Percentiles rank a stretch among this genome's conserved stretches.
Evolutionary conservation across 2,797 vertebrate genomes (phyloP).

Genomic region (Myiotriccus ornatus): DNA sequence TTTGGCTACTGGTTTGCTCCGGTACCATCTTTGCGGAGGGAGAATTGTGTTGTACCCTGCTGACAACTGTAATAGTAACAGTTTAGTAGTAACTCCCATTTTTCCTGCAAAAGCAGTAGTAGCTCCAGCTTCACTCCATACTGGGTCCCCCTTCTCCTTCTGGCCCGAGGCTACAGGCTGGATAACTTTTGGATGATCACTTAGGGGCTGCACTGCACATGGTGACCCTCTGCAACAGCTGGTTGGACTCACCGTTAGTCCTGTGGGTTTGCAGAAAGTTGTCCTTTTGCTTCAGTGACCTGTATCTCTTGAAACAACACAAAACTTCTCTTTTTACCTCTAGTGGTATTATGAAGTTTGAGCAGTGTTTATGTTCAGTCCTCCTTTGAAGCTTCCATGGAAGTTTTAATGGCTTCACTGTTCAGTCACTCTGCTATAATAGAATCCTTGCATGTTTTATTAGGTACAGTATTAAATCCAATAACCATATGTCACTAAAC

Average conservation of each 20-base stretch:
- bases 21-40: too few species aligned
- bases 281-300: not conserved
- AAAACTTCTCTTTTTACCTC: not conserved
- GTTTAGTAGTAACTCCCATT: not conserved
- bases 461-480: not conserved
- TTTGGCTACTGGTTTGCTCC: not conserved
- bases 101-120: not conserved
- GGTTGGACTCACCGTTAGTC: fast-evolving
- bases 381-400: not conserved
- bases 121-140: not conserved
- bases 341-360: not conserved
- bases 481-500: not conserved
- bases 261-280: not conserved
- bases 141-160: not conserved
- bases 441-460: not conserved
- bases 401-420: not conserved
- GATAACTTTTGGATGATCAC: not conserved
- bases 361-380: not conserved
- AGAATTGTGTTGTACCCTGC: not conserved
- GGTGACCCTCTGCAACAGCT: not conserved
- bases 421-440: not conserved
- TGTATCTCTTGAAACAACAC: not conserved
- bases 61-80: not conserved
- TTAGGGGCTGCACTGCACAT: not conserved
- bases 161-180: not conserved